Percentiles rank a stretch among this genome's conserved stretches.
phyloP scores from a whole-genome alignment of 2,113 vertebrate genomes.

The Burhinus oedicnemus region DNA sequence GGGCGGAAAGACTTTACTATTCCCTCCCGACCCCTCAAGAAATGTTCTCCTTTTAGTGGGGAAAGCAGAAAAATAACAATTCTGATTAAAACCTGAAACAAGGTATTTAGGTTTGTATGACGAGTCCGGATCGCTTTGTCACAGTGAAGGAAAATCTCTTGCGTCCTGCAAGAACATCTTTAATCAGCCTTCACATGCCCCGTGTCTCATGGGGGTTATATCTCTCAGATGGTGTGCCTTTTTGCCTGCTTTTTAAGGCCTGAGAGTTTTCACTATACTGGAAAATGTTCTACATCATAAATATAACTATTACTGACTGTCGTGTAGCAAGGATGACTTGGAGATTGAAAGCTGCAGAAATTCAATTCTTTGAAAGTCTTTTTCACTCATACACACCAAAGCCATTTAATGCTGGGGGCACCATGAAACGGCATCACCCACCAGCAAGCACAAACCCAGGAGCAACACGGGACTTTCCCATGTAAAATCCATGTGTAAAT shows the following conservation, averaged over 20 bases:
- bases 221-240: background rate
- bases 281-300: background rate
- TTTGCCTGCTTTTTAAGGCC: background rate
- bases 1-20: background rate
- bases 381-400: background rate
- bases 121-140: background rate
- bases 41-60: background rate
- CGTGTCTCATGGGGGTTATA: background rate
- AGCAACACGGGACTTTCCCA: background rate
- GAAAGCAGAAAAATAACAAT: background rate
- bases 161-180: background rate
- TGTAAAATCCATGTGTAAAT: background rate
- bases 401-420: background rate
- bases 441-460: background rate
- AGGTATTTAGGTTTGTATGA: background rate
- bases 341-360: background rate
- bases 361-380: background rate
- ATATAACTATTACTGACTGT: background rate
- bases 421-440: background rate
- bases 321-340: background rate
- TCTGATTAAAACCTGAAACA: background rate
- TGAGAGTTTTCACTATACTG: background rate
- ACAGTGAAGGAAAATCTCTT: background rate
- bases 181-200: background rate
- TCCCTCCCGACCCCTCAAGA: fast-evolving